A percentile compares a stretch with the other conserved stretches of the same genome.
Conservation (phyloP, 2,113 vertebrate species). For the Scomber japonicus region DNA sequence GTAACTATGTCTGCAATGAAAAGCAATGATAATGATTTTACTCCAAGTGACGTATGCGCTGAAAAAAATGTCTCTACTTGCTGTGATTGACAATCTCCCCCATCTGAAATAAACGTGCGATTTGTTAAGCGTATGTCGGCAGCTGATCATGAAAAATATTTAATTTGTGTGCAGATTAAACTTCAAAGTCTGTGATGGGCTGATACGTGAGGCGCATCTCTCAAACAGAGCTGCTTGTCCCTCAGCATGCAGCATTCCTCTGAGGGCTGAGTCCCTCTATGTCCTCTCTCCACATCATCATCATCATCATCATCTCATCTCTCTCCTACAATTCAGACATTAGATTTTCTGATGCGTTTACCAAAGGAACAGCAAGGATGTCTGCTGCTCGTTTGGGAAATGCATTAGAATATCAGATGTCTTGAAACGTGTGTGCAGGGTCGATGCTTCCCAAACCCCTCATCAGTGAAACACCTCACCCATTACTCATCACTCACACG, state of each 20-base stretch:
- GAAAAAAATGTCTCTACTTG: background rate
- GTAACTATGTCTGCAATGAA: background rate
- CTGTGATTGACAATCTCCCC: background rate
- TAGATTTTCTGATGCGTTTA: slow-evolving; percentile 29
- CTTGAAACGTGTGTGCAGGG: background rate
- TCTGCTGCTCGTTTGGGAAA: background rate
- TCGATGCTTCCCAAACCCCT: slow-evolving; percentile 41
- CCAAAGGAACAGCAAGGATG: slow-evolving; percentile 19
- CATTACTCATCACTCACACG: slow-evolving; percentile 24
- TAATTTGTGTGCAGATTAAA: slow-evolving; percentile 38
- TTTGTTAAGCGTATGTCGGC: background rate
- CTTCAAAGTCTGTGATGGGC: slow-evolving; percentile 8
- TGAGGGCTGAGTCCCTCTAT: background rate
- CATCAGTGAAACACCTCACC: slow-evolving; percentile 46
- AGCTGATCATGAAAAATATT: background rate
- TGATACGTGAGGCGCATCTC: slow-evolving; percentile 26
- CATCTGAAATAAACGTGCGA: background rate
- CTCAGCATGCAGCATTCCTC: slow-evolving; percentile 19
- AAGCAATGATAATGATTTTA: background rate
- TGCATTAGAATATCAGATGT: background rate
- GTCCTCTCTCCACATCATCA: background rate
- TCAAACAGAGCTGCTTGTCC: slow-evolving; percentile 17
- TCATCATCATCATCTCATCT: background rate
- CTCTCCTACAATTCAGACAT: slow-evolving; percentile 14
- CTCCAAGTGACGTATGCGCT: background rate